These are phyloP conservation scores for Carassius carassius DNA, from an alignment of 2,113 vertebrate genomes.

Conservation along the genomic window DNA sequence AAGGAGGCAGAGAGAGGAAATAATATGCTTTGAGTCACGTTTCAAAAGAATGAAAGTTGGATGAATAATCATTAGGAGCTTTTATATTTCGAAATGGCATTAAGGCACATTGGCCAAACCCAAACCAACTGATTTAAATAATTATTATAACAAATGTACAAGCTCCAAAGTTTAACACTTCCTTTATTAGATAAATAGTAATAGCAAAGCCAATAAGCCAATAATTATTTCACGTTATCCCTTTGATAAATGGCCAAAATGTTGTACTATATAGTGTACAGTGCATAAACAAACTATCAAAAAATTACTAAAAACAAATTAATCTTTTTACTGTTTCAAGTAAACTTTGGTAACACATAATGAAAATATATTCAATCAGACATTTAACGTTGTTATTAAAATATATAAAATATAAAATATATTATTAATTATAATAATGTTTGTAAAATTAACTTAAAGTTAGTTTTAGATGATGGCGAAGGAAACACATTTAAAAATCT, in stretches of 20 bases:
- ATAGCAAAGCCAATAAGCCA: background rate
- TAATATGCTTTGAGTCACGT: conserved; percentile 33
- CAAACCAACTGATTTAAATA: conserved; percentile 14
- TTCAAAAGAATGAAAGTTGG: conserved; percentile 1
- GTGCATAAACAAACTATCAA: background rate
- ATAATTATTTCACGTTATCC: background rate
- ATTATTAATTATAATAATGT: too few relatives aligned
- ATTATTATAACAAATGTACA: background rate
- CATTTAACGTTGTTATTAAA: background rate
- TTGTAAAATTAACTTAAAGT: background rate
- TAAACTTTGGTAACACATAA: background rate
- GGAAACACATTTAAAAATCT: background rate
- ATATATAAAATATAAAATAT: too few relatives aligned
- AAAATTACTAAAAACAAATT: too few relatives aligned
- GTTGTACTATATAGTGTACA: background rate
- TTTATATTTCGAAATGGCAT: conserved; percentile 6
- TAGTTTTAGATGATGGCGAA: background rate
- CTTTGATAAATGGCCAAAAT: background rate
- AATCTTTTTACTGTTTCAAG: background rate
- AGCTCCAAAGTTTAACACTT: background rate
- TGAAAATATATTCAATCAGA: background rate
- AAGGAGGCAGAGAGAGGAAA: conserved; percentile 32
- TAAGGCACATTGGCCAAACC: background rate
- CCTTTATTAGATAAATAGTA: background rate
- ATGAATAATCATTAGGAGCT: conserved; percentile 10